phyloP scores from a whole-genome alignment of 2,888 invertebrate genomes.

The Rambutsinella grinnellia region DNA sequence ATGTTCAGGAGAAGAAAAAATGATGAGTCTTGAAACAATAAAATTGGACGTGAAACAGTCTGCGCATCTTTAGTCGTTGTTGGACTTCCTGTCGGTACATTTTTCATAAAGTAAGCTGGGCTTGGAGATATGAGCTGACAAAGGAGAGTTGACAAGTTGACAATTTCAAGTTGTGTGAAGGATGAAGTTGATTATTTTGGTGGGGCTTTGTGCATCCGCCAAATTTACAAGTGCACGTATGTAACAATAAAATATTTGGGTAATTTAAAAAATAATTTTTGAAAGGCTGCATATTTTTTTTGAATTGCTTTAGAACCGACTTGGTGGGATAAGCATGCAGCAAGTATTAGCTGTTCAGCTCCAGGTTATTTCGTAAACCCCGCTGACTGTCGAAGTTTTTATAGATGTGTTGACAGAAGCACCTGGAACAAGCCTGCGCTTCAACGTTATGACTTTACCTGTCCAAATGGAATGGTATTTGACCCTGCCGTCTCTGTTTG shows the following conservation, averaged over 20 bases:
- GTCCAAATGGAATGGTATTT: slow-evolving; percentile 38
- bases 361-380: slow-evolving; percentile 43
- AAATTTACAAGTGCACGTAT: too few species aligned
- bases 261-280: too few species aligned
- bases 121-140: too few species aligned
- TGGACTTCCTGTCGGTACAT: slow-evolving; percentile 31
- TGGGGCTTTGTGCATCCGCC: too few species aligned
- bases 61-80: neutral
- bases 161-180: too few species aligned
- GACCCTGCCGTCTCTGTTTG: slow-evolving; percentile 28
- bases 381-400: slow-evolving; percentile 31
- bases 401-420: slow-evolving; percentile 41
- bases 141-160: too few species aligned
- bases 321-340: slow-evolving; percentile 31
- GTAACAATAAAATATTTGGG: too few species aligned
- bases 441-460: slow-evolving; percentile 39
- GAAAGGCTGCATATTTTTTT: too few species aligned
- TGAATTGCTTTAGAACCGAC: slow-evolving; percentile 15
- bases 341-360: neutral
- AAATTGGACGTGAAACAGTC: neutral
- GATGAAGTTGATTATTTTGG: too few species aligned
- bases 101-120: too few species aligned
- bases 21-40: slow-evolving; percentile 8
- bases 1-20: neutral
- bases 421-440: slow-evolving; percentile 28